Conservation (phyloP, 2,888 invertebrate species). For the Peribatodes rhomboidaria region DNA sequence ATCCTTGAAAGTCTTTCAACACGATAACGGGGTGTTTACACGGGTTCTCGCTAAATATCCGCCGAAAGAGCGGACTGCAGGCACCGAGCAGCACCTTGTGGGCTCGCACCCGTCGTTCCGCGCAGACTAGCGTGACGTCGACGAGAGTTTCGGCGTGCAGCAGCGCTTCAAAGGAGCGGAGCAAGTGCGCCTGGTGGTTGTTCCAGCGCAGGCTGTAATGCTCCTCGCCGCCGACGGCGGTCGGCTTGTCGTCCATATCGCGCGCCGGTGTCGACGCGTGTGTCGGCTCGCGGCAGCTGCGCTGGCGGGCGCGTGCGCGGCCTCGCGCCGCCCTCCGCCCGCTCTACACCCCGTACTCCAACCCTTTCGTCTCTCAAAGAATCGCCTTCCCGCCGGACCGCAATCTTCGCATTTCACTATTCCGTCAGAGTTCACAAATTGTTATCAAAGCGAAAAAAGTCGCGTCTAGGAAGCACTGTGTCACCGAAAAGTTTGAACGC, state of each 20-base stretch:
- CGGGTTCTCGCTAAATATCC: conserved; percentile 95
- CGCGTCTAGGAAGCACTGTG: conserved; percentile 58
- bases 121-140: conserved; percentile 96
- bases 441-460: conserved; percentile 31
- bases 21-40: conserved; percentile 98
- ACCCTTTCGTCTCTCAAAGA: conserved; percentile 80
- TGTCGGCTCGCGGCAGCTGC: conserved; percentile 59
- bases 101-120: conserved; percentile 94
- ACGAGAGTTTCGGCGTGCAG: conserved; percentile 95
- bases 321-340: conserved; percentile 78
- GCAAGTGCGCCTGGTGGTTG: conserved; percentile 96
- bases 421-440: conserved; percentile 50
- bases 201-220: conserved; percentile 97
- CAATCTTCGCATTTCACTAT: conserved; percentile 72
- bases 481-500: conserved; percentile 65
- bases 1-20: conserved; percentile 94
- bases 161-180: conserved; percentile 95
- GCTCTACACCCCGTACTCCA: conserved; percentile 74
- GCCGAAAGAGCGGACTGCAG: conserved; percentile 95
- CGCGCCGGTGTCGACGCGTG: conserved; percentile 74
- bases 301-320: conserved; percentile 76
- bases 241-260: conserved; percentile 83
- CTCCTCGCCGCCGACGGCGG: conserved; percentile 86
- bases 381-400: conserved; percentile 72
- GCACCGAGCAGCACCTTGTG: conserved; percentile 97